These are phyloP conservation scores for Acomys russatus DNA, from an alignment of 2,797 vertebrate genomes.

Conservation along the genomic window DNA sequence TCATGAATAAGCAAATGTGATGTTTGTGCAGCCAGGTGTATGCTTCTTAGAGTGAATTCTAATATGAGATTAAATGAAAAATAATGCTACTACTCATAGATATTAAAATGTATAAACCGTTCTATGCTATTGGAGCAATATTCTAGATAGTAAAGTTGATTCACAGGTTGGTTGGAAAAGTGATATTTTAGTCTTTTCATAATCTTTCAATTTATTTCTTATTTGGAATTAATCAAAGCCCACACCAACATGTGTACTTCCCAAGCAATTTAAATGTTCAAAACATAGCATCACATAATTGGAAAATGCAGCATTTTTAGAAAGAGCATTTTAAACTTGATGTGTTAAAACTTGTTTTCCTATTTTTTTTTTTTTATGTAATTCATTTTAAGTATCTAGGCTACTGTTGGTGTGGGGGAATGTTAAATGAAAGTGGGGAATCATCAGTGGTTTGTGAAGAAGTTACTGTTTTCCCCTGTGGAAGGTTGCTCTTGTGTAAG, in stretches of 20 bases:
- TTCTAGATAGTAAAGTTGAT: neutral
- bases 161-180: neutral
- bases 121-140: neutral
- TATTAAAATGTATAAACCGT: neutral
- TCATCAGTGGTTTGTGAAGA: neutral
- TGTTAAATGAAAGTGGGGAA: neutral
- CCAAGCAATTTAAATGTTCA: slow-evolving; percentile 29
- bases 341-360: slow-evolving; percentile 54
- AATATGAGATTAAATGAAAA: slow-evolving; percentile 16
- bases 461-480: neutral
- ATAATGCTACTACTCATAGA: neutral
- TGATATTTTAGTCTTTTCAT: slow-evolving; percentile 34
- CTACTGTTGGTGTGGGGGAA: neutral
- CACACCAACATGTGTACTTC: neutral
- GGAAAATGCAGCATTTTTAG: neutral
- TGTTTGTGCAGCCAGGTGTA: neutral
- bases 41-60: neutral
- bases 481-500: neutral
- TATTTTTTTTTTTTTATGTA: neutral
- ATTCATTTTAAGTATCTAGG: slow-evolving; percentile 44
- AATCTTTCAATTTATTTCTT: slow-evolving; percentile 43
- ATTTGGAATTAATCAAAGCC: neutral
- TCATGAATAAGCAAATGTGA: neutral
- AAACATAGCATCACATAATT: neutral
- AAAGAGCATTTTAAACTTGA: neutral